A percentile compares a stretch with the other conserved stretches of the same genome.
Conservation (phyloP, 2,888 invertebrate species). For the Napeogenes sylphis region DNA sequence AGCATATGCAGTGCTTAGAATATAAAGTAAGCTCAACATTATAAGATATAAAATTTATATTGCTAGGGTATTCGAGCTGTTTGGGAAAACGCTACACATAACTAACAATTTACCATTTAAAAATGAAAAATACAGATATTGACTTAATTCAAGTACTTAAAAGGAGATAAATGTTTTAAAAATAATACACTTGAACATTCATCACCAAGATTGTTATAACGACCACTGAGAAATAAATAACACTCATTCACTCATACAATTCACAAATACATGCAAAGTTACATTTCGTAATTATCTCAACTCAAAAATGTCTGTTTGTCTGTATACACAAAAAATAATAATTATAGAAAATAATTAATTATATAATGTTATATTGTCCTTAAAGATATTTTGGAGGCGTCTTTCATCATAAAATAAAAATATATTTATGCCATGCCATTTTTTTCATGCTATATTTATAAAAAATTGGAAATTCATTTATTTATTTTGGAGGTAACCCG, state of each 20-base stretch:
- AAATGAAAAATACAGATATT: not conserved
- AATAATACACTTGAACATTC: not conserved
- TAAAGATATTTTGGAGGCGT: too few relatives aligned
- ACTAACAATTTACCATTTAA: not conserved
- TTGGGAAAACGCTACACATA: not conserved
- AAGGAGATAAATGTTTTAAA: not conserved
- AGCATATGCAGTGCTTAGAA: not conserved
- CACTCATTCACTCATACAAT: constrained; percentile 3
- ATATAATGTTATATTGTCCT: too few relatives aligned
- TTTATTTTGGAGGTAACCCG: too few relatives aligned
- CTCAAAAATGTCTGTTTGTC: too few relatives aligned
- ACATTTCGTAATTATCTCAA: too few relatives aligned
- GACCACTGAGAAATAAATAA: not conserved
- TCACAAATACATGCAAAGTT: not conserved
- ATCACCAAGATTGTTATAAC: too few relatives aligned
- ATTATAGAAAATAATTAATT: too few relatives aligned
- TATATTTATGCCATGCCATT: too few relatives aligned
- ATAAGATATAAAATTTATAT: not conserved
- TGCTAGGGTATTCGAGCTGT: not conserved
- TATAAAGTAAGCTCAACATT: not conserved
- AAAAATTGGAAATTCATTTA: too few relatives aligned
- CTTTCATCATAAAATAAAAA: too few relatives aligned
- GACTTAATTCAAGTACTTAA: not conserved
- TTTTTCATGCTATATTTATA: too few relatives aligned
- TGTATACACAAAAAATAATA: too few relatives aligned